Percentiles rank a stretch among this genome's conserved stretches.
These are phyloP conservation scores for Drosophila tripunctata DNA, from an alignment of 2,888 invertebrate species.

Conservation along the genomic window DNA sequence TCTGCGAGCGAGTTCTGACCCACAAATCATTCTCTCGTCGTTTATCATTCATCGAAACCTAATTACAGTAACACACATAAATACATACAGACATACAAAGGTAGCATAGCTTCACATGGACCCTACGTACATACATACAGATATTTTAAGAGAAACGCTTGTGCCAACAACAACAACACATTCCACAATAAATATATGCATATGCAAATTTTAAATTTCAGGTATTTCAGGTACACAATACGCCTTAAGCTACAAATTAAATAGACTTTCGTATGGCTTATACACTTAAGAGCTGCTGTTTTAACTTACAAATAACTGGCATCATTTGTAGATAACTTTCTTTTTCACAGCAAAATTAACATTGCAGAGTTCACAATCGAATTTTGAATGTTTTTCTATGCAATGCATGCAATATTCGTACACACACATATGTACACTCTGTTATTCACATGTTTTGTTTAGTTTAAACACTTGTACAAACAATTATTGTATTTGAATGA, in stretches of 20 bases:
- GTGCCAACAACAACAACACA: slow-evolving; percentile 23
- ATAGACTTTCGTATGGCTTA: neutral
- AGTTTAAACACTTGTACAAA: slow-evolving; percentile 2
- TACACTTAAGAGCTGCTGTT: neutral
- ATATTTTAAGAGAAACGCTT: slow-evolving; percentile 17
- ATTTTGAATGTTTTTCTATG: slow-evolving; percentile 15
- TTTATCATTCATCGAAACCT: slow-evolving; percentile 19
- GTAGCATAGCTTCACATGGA: neutral
- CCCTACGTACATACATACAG: neutral
- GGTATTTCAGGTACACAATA: slow-evolving; percentile 20
- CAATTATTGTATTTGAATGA: neutral
- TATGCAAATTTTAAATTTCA: slow-evolving; percentile 18
- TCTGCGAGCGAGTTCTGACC: slow-evolving; percentile 2
- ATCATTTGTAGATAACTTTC: slow-evolving; percentile 40
- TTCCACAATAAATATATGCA: slow-evolving; percentile 21
- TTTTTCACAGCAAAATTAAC: slow-evolving; percentile 45
- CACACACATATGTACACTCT: slow-evolving; percentile 6
- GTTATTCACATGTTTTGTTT: slow-evolving; percentile 6
- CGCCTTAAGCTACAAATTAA: slow-evolving; percentile 8
- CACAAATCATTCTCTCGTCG: slow-evolving; percentile 7
- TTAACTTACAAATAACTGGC: slow-evolving; percentile 24
- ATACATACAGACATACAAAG: neutral
- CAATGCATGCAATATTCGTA: slow-evolving; percentile 9
- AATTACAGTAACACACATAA: slow-evolving; percentile 6
- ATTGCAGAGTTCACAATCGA: slow-evolving; percentile 30